Evolutionary conservation across 2,888 invertebrate genomes (phyloP).

Genomic region (Cartodere bifasciata): DNA sequence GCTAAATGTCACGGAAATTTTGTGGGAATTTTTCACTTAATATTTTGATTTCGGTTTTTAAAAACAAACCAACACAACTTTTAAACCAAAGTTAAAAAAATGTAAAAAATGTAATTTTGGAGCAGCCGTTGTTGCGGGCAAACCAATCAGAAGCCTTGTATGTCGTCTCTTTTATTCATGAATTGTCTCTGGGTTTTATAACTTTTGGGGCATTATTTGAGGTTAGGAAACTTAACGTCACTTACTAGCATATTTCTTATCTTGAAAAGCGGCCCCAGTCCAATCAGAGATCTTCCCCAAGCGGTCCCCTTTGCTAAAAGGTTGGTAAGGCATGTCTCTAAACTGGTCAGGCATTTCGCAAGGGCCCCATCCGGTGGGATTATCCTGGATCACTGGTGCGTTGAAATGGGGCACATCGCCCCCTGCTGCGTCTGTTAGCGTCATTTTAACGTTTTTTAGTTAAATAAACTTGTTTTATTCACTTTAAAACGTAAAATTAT

Average conservation of each 20-base stretch:
- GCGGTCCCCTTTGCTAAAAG: conserved; percentile 96
- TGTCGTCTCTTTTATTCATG: too few species aligned
- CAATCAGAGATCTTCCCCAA: conserved; percentile 98
- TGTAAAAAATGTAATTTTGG: too few species aligned
- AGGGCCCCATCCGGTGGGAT: conserved; percentile 94
- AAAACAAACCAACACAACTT: too few species aligned
- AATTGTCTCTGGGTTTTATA: too few species aligned
- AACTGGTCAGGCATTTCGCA: conserved; percentile 88
- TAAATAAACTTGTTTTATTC: neutral
- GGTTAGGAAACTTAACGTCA: conserved; percentile 17
- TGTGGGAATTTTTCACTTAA: too few species aligned
- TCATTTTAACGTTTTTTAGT: too few species aligned
- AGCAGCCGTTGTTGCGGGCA: too few species aligned
- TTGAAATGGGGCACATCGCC: conserved; percentile 53
- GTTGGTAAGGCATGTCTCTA: conserved; percentile 96
- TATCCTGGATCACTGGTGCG: conserved; percentile 67
- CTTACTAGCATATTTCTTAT: conserved; percentile 87
- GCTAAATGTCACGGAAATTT: too few species aligned
- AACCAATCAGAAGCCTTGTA: too few species aligned
- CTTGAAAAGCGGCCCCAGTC: conserved; percentile 87
- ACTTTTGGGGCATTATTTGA: too few species aligned
- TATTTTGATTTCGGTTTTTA: too few species aligned
- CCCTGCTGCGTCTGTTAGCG: conserved; percentile 31
- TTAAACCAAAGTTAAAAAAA: too few species aligned
- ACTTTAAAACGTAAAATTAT: neutral